Conservation (phyloP, 2,888 invertebrate species). For the Lamproptera curius region DNA sequence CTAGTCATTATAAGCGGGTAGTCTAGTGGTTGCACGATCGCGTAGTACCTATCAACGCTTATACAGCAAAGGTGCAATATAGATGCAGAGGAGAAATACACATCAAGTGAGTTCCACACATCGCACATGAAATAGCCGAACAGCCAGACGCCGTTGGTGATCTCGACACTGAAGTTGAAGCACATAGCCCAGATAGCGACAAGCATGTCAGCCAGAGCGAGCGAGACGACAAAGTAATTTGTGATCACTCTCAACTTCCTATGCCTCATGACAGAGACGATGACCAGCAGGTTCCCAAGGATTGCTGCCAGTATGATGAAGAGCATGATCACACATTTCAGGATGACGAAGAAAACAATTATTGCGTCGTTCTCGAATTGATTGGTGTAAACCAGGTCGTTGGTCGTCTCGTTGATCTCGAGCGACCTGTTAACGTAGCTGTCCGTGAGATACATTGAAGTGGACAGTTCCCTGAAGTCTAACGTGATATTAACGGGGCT, state of each 20-base stretch:
- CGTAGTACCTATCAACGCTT: conserved; percentile 92
- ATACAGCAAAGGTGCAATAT: conserved; percentile 97
- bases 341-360: conserved; percentile 77
- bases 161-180: conserved; percentile 93
- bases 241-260: conserved; percentile 88
- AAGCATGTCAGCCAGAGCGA: conserved; percentile 95
- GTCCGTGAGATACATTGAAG: conserved; percentile 70
- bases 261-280: conserved; percentile 86
- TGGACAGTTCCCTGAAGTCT: conserved; percentile 56
- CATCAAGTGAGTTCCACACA: conserved; percentile 97
- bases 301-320: conserved; percentile 93
- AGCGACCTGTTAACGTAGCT: conserved; percentile 51
- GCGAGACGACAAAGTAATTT: conserved; percentile 96
- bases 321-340: conserved; percentile 90
- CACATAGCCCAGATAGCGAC: conserved; percentile 97
- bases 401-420: conserved; percentile 54
- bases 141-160: conserved; percentile 90
- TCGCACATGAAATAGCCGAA: conserved; percentile 96
- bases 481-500: conserved; percentile 50
- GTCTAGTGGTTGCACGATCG: conserved; percentile 95
- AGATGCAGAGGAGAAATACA: conserved; percentile 95
- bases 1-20: conserved; percentile 96
- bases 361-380: conserved; percentile 67
- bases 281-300: conserved; percentile 93
- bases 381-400: conserved; percentile 56